Conservation (phyloP, 2,888 invertebrate species). For the Ischnus inquisitorius region DNA sequence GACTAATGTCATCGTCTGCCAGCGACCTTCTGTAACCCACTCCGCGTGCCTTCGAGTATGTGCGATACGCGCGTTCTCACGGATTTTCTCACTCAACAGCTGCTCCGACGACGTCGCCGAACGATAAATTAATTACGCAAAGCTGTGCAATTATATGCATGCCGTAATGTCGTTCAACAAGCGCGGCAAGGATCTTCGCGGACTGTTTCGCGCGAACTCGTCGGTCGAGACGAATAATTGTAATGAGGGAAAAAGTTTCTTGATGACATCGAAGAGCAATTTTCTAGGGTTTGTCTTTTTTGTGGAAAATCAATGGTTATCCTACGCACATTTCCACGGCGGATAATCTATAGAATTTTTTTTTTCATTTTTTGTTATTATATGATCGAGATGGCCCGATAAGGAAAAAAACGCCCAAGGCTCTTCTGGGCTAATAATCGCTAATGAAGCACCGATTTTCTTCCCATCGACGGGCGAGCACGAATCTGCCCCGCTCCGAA, state of each 20-base stretch:
- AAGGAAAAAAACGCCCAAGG: not conserved
- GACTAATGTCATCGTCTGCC: conserved; percentile 61
- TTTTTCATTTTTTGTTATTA: not conserved
- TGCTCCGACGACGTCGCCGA: conserved; percentile 44
- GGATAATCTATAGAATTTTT: not conserved
- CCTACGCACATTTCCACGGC: not conserved
- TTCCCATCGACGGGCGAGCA: not conserved
- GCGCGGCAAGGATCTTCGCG: not conserved
- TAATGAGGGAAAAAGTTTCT: not conserved
- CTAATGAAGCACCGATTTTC: not conserved
- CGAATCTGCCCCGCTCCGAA: too few relatives aligned
- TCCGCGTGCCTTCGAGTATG: not conserved
- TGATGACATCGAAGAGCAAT: not conserved
- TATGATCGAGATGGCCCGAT: not conserved
- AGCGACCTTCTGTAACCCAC: not conserved
- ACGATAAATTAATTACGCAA: conserved; percentile 52
- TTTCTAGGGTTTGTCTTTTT: not conserved
- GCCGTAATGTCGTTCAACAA: conserved; percentile 21
- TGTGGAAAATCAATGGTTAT: not conserved
- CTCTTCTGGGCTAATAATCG: not conserved
- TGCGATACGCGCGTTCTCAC: not conserved
- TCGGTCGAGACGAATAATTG: conserved; percentile 36
- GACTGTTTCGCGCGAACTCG: conserved; percentile 14
- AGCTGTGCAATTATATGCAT: conserved; percentile 41
- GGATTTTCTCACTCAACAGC: conserved; percentile 20